Conservation (phyloP, 2,113 vertebrate genomes). For the Macquaria australasica region DNA sequence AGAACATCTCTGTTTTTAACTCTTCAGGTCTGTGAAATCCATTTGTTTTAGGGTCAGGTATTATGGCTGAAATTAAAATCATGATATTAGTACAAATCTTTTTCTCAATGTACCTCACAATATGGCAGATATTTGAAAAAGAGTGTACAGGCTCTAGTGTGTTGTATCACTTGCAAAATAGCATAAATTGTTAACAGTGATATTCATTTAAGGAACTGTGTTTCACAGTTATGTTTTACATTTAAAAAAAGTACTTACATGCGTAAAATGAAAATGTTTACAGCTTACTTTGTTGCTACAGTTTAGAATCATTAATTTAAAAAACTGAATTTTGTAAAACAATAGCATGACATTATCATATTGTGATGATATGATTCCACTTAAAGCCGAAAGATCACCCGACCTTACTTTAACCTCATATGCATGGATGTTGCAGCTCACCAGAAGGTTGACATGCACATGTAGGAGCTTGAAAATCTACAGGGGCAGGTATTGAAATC, state of each 20-base stretch:
- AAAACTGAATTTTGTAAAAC: neutral
- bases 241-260: no score
- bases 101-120: neutral
- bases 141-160: neutral
- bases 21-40: no score
- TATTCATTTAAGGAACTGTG: neutral
- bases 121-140: neutral
- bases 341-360: neutral
- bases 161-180: neutral
- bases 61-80: neutral
- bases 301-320: neutral
- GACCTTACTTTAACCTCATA: neutral
- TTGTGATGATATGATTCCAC: neutral
- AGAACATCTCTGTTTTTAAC: neutral
- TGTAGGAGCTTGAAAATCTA: constrained; percentile 23
- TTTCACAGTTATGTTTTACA: neutral
- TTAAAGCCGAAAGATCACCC: neutral
- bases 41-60: neutral
- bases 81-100: neutral
- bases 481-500: neutral
- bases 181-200: neutral
- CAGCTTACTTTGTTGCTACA: neutral
- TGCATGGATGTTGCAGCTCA: neutral
- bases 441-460: constrained; percentile 21
- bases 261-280: neutral